A percentile compares a stretch with the other conserved stretches of the same genome.
Evolutionary conservation across 1,140 invertebrate species (phyloP).

Genomic region (Ptiloglossa arizonensis): DNA sequence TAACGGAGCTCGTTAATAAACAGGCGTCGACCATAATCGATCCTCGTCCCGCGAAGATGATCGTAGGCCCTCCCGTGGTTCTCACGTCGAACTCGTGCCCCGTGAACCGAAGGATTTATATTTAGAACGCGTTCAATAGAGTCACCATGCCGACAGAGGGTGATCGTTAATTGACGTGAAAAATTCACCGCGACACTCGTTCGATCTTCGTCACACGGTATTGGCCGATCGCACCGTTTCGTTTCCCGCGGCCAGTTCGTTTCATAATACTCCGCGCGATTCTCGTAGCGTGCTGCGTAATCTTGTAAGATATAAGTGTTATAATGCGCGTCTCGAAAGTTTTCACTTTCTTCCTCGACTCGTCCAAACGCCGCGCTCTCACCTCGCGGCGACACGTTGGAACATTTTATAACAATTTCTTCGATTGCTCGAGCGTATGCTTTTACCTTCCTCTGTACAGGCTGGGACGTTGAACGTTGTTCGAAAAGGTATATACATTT

Average conservation of each 20-base stretch:
- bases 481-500: too few relatives aligned
- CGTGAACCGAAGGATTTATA: constrained; percentile 58
- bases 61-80: constrained; percentile 9
- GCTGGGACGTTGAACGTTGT: too few relatives aligned
- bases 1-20: constrained; percentile 23
- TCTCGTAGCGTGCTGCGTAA: constrained; percentile 42
- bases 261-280: constrained; percentile 27
- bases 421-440: too few relatives aligned
- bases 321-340: constrained; percentile 4
- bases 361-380: not conserved
- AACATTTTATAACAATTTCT: too few relatives aligned
- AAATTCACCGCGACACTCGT: constrained; percentile 14
- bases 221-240: not conserved
- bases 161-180: constrained; percentile 61
- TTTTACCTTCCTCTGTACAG: too few relatives aligned
- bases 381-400: not conserved
- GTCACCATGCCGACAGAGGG: constrained; percentile 38
- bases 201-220: not conserved
- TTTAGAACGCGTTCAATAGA: constrained; percentile 62
- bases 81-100: constrained; percentile 25
- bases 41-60: constrained; percentile 18
- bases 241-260: not conserved
- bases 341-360: constrained; percentile 25
- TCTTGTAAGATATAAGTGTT: constrained; percentile 27
- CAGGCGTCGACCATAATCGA: constrained; percentile 17